phyloP scores from a whole-genome alignment of 2,888 invertebrate genomes.

The Nomada goodeniana region DNA sequence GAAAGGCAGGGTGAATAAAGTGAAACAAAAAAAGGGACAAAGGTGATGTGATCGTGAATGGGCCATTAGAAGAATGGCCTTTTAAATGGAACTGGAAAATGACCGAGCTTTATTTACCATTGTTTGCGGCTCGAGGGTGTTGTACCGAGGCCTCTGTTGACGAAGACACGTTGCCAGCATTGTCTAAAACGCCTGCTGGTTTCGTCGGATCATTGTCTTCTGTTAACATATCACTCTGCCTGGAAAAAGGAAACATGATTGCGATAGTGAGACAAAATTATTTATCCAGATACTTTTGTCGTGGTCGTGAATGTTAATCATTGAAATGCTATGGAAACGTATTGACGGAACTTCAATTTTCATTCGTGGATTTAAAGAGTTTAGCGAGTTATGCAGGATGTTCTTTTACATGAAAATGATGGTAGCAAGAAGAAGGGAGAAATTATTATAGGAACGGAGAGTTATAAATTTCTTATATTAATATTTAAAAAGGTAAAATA shows the following conservation, averaged over 20 bases:
- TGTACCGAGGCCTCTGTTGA: constrained; percentile 82
- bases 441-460: too few relatives aligned
- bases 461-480: too few relatives aligned
- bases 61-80: constrained; percentile 6
- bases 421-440: too few relatives aligned
- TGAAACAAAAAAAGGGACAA: background rate
- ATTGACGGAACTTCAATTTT: too few relatives aligned
- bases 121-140: constrained; percentile 81
- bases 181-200: constrained; percentile 83
- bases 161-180: constrained; percentile 83
- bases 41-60: constrained; percentile 3
- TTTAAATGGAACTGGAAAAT: background rate
- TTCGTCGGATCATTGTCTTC: constrained; percentile 84
- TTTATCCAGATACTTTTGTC: too few relatives aligned
- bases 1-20: background rate
- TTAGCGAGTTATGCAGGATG: too few relatives aligned
- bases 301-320: too few relatives aligned
- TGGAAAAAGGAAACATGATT: constrained; percentile 66
- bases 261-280: background rate
- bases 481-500: too few relatives aligned
- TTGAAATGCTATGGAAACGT: too few relatives aligned
- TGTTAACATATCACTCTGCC: constrained; percentile 84
- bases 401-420: too few relatives aligned
- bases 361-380: too few relatives aligned
- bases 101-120: constrained; percentile 76